Percentiles rank a stretch among this genome's conserved stretches.
phyloP scores from a whole-genome alignment of 2,113 vertebrate genomes.

The Aleadryas rufinucha region DNA sequence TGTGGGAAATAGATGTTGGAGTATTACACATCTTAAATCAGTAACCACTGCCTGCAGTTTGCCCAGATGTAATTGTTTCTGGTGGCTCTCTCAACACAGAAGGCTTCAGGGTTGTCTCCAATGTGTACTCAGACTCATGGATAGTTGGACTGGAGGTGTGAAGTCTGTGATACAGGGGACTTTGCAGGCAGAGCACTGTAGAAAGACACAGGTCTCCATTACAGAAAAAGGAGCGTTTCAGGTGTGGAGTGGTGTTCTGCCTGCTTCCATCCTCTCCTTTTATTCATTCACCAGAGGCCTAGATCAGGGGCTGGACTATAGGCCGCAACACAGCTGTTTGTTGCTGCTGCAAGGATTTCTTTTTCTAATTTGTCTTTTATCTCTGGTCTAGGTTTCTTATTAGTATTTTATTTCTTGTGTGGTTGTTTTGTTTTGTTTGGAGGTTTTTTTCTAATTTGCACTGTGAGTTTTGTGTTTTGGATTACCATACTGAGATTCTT shows the following conservation, averaged over 20 bases:
- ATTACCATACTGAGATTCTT: neutral
- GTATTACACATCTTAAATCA: neutral
- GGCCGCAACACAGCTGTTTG: neutral
- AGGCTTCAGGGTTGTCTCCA: neutral
- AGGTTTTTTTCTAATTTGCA: neutral
- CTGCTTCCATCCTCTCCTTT: neutral
- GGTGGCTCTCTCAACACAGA: neutral
- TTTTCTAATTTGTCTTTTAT: neutral
- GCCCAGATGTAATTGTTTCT: neutral
- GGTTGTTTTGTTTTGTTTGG: too few relatives aligned
- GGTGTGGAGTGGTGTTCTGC: neutral
- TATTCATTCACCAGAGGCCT: neutral
- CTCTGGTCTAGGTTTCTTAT: neutral
- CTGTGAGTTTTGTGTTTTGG: neutral
- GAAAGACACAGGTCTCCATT: neutral
- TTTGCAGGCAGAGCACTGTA: neutral
- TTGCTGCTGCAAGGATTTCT: neutral
- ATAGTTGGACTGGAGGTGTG: neutral
- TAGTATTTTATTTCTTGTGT: neutral
- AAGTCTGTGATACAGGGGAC: neutral
- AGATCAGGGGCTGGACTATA: neutral
- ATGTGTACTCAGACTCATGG: neutral
- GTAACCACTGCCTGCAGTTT: neutral
- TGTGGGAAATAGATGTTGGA: neutral
- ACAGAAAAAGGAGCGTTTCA: neutral